A percentile compares a stretch with the other conserved stretches of the same genome.
Evolutionary conservation across 2,113 vertebrate genomes (phyloP).

Genomic region (Vireo altiloquus): DNA sequence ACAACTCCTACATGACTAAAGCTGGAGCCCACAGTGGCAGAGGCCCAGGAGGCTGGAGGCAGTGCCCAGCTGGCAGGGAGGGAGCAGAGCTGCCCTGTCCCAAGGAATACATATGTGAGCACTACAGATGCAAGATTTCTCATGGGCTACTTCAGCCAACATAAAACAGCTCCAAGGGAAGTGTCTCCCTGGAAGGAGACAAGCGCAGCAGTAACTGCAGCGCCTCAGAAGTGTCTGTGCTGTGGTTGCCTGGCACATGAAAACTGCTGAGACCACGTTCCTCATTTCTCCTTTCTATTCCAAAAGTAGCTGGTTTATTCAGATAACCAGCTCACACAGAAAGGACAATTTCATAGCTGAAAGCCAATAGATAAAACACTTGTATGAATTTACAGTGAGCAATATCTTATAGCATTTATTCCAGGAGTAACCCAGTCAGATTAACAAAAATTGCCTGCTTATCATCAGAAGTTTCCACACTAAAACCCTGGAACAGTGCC

Average conservation of each 20-base stretch:
- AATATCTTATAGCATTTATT: background rate
- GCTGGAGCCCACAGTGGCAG: background rate
- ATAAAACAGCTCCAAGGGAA: background rate
- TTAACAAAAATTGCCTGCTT: background rate
- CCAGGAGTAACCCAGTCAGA: background rate
- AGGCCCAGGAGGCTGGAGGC: background rate
- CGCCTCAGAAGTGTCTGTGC: background rate
- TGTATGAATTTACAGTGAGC: background rate
- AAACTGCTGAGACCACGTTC: background rate
- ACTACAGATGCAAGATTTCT: background rate
- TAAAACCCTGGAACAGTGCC: background rate
- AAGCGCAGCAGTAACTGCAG: background rate
- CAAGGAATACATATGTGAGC: background rate
- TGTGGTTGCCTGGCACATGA: background rate
- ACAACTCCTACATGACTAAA: accelerated
- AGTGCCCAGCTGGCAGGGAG: background rate
- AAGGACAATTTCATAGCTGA: background rate
- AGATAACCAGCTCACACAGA: background rate
- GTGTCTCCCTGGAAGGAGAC: background rate
- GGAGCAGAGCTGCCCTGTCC: background rate
- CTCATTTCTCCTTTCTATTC: background rate
- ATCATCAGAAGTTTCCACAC: background rate
- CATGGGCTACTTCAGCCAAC: background rate
- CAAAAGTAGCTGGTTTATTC: background rate
- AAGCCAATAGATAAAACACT: background rate